Conservation (phyloP, 2,888 invertebrate species). For the Dusona sp. region DNA sequence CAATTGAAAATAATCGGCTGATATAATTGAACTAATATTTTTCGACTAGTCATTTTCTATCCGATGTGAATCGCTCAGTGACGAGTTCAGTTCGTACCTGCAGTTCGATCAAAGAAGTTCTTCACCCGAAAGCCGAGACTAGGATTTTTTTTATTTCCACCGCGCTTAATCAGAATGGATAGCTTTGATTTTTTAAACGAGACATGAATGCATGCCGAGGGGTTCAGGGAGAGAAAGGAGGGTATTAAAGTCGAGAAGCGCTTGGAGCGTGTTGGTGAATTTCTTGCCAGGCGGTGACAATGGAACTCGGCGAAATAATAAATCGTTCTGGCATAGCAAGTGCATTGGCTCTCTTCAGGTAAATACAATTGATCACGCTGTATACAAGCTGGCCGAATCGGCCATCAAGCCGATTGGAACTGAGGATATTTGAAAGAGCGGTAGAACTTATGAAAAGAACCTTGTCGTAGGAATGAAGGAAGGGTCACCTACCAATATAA, state of each 20-base stretch:
- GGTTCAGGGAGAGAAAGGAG: neutral
- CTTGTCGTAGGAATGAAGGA: conserved; percentile 69
- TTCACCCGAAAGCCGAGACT: neutral
- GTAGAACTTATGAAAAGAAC: conserved; percentile 59
- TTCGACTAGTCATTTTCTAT: neutral
- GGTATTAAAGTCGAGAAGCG: conserved; percentile 29
- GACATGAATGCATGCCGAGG: conserved; percentile 37
- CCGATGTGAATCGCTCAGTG: conserved; percentile 5
- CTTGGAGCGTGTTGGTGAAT: conserved; percentile 22
- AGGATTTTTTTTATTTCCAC: neutral
- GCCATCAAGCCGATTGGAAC: conserved; percentile 31
- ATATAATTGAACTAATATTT: neutral
- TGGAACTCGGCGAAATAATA: conserved; percentile 55
- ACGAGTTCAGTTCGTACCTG: conserved; percentile 1
- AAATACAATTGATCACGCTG: conserved; percentile 80
- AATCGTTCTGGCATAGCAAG: conserved; percentile 52
- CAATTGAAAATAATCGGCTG: neutral
- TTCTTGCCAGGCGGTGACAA: conserved; percentile 19
- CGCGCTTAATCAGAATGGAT: conserved; percentile 45
- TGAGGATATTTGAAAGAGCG: conserved; percentile 47
- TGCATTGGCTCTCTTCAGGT: conserved; percentile 76
- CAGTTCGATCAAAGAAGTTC: neutral
- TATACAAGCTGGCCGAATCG: conserved; percentile 64
- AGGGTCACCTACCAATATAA: conserved; percentile 76
- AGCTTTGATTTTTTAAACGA: conserved; percentile 26